Conservation (phyloP, 2,797 vertebrate species). For the Ctenochaetus hawaiiensis region DNA sequence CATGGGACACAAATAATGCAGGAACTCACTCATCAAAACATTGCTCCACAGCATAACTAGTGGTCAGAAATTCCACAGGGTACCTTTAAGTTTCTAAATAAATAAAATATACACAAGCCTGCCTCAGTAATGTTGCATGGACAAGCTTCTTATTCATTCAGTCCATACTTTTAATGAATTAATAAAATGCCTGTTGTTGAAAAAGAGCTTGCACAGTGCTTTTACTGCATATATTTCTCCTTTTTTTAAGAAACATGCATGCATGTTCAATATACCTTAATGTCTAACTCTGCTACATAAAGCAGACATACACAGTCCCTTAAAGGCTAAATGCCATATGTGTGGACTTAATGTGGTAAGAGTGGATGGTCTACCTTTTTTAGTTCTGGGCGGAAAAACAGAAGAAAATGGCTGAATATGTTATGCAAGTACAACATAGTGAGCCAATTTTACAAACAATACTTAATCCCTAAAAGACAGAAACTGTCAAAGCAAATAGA, state of each 20-base stretch:
- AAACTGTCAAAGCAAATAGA: constrained; percentile 58
- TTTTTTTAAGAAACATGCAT: constrained; percentile 3
- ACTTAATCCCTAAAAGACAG: constrained; percentile 53
- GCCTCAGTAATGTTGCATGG: background rate
- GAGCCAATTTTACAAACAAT: constrained; percentile 41
- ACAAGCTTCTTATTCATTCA: background rate
- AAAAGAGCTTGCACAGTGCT: background rate
- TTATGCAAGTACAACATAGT: constrained; percentile 36
- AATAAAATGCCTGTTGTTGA: background rate
- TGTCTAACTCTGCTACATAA: constrained; percentile 8
- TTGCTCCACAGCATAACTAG: background rate
- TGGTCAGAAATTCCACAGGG: background rate
- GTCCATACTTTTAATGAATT: background rate
- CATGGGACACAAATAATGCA: background rate
- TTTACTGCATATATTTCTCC: no score
- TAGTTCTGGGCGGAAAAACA: constrained; percentile 23
- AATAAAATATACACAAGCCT: background rate
- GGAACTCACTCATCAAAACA: background rate
- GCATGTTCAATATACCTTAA: constrained; percentile 3
- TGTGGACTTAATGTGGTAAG: constrained; percentile 29
- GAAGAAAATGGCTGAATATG: constrained; percentile 37
- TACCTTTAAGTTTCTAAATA: background rate
- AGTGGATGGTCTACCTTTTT: constrained; percentile 21
- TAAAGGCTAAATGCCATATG: constrained; percentile 26
- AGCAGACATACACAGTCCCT: constrained; percentile 20